Evolutionary conservation across 2,113 vertebrate genomes (phyloP), one percentile per base, ranked within the genome.

Genomic region (Tympanuchus pallidicinctus): DNA sequence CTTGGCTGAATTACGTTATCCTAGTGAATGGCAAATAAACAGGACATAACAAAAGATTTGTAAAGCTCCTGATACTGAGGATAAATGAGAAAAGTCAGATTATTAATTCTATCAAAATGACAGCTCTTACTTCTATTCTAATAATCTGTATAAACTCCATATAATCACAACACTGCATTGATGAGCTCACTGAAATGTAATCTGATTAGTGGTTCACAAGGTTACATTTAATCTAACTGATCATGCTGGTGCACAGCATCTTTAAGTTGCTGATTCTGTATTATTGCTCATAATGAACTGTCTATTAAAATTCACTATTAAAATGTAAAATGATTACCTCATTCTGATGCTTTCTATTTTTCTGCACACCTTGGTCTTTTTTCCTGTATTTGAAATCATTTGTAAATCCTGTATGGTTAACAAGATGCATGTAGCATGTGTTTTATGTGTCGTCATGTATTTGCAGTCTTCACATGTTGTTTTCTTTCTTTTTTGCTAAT

Each of bases 131-230:
- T 94, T 89, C 52, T 94, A 18, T 32, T 91, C 81, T 69, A 89
- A 91, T 87, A 84, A 65, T 84, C 74, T 94, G 47, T 89, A 95
- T 71, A 84, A 89, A 78, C 48, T 82, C 42, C 25, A 12, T 81
- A 40, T 84, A 89, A 94, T 92, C 84, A 92, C 48, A 85, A 57
- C 82, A 89, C 69, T 93, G 87, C 2, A 0, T 79, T 87, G 78
- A 93, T 95, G 92, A 94, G 59, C 89, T 92, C 81, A 85, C 57
- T 82, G 82, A 52, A 85, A 82, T 79, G 59, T 91, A 91, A 96
- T 92, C 84, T 91, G 78, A 87, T 91, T 91, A 94, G 67, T 36
- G n/a, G 91, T 91, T 95, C 84, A 87, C 48, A 78, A 87, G 63
- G 91, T 82, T 76, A 19, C 63, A 36, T 93, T 89, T 95, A 92